Evolutionary conservation across 2,797 vertebrate genomes (phyloP), one percentile per base, ranked within the genome.

Genomic region (Parambassis ranga): DNA sequence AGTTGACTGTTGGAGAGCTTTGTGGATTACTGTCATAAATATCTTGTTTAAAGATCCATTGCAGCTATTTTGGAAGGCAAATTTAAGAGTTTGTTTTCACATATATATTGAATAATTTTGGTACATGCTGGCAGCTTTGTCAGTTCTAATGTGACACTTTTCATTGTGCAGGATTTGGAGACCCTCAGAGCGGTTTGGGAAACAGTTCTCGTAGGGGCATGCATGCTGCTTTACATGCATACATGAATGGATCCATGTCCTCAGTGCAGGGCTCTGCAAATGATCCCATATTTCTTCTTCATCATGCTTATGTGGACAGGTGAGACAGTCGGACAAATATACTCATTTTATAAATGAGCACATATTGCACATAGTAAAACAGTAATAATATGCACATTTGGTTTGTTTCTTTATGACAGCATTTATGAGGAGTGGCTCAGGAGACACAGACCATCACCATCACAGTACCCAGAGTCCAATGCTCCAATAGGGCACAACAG

Each of bases 171-270:
- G 96, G 97, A 19, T 96, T 94, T 75, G 96, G 95, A 31, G 88
- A 91, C 72, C 93, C 96, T 5, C 84, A 16, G 61, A 95, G 95
- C 0, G 96, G 93, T 1, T 72, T 94, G 58, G 93, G 95, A 6
- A 94, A 86, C 83, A 83, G 87, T 10, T 71, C 88, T 1, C 93
- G 83, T 27, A 90, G 93, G 20, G 84, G 85, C 16, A 90, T 98
- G 92, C 97, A 98, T 7, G 96, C 96, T 0, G 93, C 95, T 0
- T 76, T 98, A 22, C 97, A 98, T 5, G 92, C 98, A 19, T 98
- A 92, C 76, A 96, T 98, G 96, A 98, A 98, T 0, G 96, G 97
- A 55, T 94, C 96, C 5, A 98, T 98, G 95, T 95, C 96, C 5
- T 93, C 94, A 1, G 96, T 98, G 2, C 94, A 95, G 68, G 96